A percentile compares a stretch with the other conserved stretches of the same genome.
phyloP scores from a whole-genome alignment of 2,888 invertebrate genomes.

The Cerastoderma edule region DNA sequence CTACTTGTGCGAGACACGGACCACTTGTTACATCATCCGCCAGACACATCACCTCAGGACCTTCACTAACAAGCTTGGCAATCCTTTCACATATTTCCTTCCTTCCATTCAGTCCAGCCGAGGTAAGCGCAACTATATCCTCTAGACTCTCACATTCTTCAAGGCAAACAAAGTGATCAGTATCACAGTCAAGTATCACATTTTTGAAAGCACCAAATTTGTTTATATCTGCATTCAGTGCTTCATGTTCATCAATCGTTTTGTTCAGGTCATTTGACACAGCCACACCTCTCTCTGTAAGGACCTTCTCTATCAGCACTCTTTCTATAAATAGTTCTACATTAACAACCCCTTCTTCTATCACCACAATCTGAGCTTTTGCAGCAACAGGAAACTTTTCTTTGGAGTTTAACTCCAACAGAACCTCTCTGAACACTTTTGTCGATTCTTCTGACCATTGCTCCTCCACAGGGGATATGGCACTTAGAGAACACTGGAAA shows the following conservation, averaged over 20 bases:
- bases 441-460: constrained; percentile 59
- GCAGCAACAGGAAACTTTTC: constrained; percentile 41
- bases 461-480: constrained; percentile 49
- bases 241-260: constrained; percentile 3
- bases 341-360: constrained; percentile 28
- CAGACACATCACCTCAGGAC: constrained; percentile 82
- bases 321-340: constrained; percentile 48
- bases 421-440: constrained; percentile 57
- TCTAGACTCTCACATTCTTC: constrained; percentile 53
- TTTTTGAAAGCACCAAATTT: constrained; percentile 50
- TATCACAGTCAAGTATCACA: constrained; percentile 40
- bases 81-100: constrained; percentile 44
- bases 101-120: constrained; percentile 19
- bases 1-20: constrained; percentile 87
- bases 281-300: constrained; percentile 44
- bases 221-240: constrained; percentile 17
- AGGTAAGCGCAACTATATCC: constrained; percentile 46
- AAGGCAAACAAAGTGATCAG: constrained; percentile 35
- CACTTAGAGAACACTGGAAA: constrained; percentile 69
- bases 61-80: constrained; percentile 45
- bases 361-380: constrained; percentile 35
- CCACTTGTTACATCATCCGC: constrained; percentile 86
- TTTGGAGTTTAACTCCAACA: constrained; percentile 38
- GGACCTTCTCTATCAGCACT: constrained; percentile 27
- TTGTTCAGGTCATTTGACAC: constrained; percentile 22